Evolutionary conservation across 2,797 vertebrate genomes (phyloP).

Genomic region (Silurus lanzhouensis): DNA sequence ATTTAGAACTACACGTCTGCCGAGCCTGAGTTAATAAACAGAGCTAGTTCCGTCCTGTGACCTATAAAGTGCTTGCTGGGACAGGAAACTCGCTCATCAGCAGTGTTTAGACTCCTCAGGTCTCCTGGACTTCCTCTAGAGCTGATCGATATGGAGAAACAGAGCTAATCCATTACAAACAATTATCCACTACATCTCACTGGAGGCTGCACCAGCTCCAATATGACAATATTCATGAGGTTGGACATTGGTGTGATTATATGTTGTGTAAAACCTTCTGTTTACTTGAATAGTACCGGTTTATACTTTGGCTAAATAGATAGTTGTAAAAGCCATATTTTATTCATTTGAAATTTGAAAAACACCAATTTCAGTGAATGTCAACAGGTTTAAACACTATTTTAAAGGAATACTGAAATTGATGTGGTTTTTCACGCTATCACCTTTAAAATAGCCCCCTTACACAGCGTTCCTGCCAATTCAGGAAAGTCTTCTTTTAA

Average conservation of each 20-base stretch:
- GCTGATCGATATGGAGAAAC: conserved; percentile 9
- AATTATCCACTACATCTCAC: background rate
- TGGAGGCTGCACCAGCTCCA: background rate
- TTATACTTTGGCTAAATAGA: background rate
- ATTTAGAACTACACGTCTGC: background rate
- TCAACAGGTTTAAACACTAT: too few species aligned
- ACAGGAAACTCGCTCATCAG: conserved; percentile 5
- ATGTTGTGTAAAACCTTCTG: background rate
- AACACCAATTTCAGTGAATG: background rate
- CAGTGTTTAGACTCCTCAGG: background rate
- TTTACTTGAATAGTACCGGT: background rate
- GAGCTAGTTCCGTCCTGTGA: background rate
- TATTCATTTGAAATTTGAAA: background rate
- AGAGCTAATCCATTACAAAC: background rate
- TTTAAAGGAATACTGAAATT: too few species aligned
- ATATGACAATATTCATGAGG: background rate
- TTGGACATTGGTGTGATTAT: background rate
- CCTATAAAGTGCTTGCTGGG: conserved; percentile 15
- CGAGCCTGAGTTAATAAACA: background rate
- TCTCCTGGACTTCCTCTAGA: conserved; percentile 4
- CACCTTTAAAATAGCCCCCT: too few species aligned
- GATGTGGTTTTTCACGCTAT: too few species aligned
- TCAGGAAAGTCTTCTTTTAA: too few species aligned
- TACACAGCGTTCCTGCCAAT: too few species aligned
- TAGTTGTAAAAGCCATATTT: background rate